phyloP scores from a whole-genome alignment of 2,888 invertebrate species.

The Clanis bilineata region DNA sequence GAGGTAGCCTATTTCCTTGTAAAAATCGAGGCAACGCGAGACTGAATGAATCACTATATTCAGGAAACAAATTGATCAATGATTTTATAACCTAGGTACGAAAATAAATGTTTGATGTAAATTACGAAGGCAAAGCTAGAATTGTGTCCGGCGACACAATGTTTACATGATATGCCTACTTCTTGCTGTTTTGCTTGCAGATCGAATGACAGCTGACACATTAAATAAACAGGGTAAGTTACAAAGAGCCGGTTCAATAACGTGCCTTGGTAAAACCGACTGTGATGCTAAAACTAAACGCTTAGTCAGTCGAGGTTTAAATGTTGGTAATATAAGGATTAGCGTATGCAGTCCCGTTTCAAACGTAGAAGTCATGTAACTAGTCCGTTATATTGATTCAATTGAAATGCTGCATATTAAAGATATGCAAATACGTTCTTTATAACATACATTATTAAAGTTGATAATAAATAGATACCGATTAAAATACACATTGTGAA shows the following conservation, averaged over 20 bases:
- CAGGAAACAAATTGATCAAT: not conserved
- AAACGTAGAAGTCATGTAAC: too few species aligned
- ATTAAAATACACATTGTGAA: too few species aligned
- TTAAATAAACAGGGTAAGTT: conserved; percentile 1
- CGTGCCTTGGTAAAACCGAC: not conserved
- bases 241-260: not conserved
- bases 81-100: not conserved
- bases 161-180: conserved; percentile 7
- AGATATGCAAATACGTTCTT: too few species aligned
- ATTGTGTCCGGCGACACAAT: not conserved
- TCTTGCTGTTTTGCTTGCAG: conserved; percentile 6
- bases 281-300: not conserved
- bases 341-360: not conserved
- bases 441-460: too few species aligned
- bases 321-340: not conserved
- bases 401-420: too few species aligned
- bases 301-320: not conserved
- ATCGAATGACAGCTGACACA: conserved; percentile 6
- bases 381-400: too few species aligned
- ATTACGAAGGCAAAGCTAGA: not conserved
- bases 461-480: too few species aligned
- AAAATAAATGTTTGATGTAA: not conserved
- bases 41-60: not conserved
- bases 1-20: not conserved
- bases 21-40: not conserved